Evolutionary conservation across 1,140 invertebrate genomes (phyloP), one percentile per base, ranked within the genome.

Genomic region (Melipona quadrifasciata): DNA sequence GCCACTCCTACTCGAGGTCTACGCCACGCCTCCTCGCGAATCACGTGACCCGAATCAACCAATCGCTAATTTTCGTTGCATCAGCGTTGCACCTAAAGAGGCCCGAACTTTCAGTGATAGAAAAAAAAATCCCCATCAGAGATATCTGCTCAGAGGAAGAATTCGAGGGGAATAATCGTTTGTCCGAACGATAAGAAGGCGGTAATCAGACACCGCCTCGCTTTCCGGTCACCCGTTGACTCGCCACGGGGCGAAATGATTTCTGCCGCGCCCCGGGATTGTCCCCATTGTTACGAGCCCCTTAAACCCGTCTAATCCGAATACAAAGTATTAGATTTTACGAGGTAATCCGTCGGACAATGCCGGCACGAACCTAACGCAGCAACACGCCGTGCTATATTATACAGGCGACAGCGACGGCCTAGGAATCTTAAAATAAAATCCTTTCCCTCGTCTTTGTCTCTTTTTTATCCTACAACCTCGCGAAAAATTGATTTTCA

Each of bases 311-410:
- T 82, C 88, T 87, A 89, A 90, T 89, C 86, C 86, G 73, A 74
- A 82, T 77, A 81, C 85, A 89, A 87, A 64, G 65, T 89, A 87
- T 87, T 89, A 89, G 77, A 90, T 80, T 90, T 90, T 90, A 90
- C 82, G 89, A 84, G 75, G 72, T 80, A 85, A 90, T 87, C 79
- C 67, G 70, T 31, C n/a, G 79, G 64, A 90, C 89, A 90, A 89
- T 83, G 64, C 70, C 47, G 65, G 47, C 67, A 58, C 68, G 73
- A 14, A 39, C 79, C 87, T 70, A 58, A 70, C 53, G 71, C 47
- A 68, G 80, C 77, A 27, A 47, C 6, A 47, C 39, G 39, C 27
- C 55, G 61, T 55, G 57, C 31, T 53, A 31, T 12, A 65, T 85
- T 82, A 65, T 84, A 58, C 57, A 47, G 57, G 19, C 68, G 19